These are phyloP conservation scores for Ophion ventricosus DNA, from an alignment of 2,888 invertebrate species.

Conservation along the genomic window DNA sequence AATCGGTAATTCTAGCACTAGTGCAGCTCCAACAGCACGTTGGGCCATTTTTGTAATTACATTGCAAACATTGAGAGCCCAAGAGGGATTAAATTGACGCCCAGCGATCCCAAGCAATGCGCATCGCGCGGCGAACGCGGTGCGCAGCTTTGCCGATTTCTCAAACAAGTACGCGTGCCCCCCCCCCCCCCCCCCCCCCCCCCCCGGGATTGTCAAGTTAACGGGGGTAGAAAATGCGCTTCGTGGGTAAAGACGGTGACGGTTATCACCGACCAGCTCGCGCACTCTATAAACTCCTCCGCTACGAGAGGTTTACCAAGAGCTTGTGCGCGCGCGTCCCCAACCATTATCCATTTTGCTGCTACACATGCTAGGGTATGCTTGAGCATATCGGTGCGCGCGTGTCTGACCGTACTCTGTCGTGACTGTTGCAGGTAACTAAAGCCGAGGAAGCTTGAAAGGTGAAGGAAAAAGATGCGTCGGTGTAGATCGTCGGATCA, in stretches of 20 bases:
- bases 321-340: background rate
- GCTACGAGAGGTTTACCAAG: too few species aligned
- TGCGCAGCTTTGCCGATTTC: background rate
- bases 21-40: background rate
- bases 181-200: too few species aligned
- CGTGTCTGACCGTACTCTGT: background rate
- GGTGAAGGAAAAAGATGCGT: constrained; percentile 35
- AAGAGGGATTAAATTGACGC: background rate
- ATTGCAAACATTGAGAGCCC: background rate
- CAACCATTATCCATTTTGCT: background rate
- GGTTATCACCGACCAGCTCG: too few species aligned
- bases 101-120: too few species aligned
- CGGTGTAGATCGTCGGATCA: constrained; percentile 46
- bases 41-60: background rate
- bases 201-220: too few species aligned
- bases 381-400: background rate
- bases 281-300: too few species aligned
- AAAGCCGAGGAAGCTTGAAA: background rate
- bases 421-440: constrained; percentile 41
- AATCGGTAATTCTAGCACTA: background rate
- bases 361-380: background rate
- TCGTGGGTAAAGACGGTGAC: too few species aligned
- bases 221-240: too few species aligned
- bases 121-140: too few species aligned
- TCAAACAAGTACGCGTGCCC: background rate